Evolutionary conservation across 2,113 vertebrate genomes (phyloP), one percentile per base, ranked within the genome.

Genomic region (Stegostoma tigrinum): DNA sequence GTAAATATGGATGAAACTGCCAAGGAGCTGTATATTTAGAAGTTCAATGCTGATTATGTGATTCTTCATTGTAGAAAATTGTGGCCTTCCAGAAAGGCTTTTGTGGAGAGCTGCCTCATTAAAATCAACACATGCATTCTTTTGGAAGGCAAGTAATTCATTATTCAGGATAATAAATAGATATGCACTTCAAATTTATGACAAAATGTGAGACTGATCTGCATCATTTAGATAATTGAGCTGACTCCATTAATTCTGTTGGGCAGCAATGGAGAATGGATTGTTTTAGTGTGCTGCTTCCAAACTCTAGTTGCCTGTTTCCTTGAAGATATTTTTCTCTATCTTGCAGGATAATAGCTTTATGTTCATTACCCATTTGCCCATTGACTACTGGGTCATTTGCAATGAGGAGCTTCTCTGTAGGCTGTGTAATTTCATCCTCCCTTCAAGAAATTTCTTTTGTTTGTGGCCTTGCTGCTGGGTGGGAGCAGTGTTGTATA

Each of bases 291-390:
- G 10, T 90, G 27, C 87, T 34, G 52, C 52, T 55, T 61, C 52
- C 61, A 93, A 66, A 38, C 61, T 93, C 30, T 66, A 21, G 61
- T n/a, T 93, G 89, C 61, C 61, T 93, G 89, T 93, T 66, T 64
- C 61, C 89, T 38, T 93, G 61, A 66, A 93, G 89, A 93, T 93
- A 93, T 66, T 55, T 19, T n/a, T n/a, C 15, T 66, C 5, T 93
- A 55, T 66, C 21, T 6, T 23, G 17, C 15, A 38, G n/a, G 34
- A 38, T 66, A 93, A 93, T 93, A 66, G 89, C 19, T 93, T 93
- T 66, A 93, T 93, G 89, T 93, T 93, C 66, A 93, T 93, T 93
- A 93, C 34, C 89, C 55, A 66, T 66, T 66, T 93, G 34, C 14
- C 89, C 61, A 93, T 64, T 93, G 61, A 66, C 89, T 66, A 21